Conservation (phyloP, 2,113 vertebrate genomes). For the Neoarius graeffei region DNA sequence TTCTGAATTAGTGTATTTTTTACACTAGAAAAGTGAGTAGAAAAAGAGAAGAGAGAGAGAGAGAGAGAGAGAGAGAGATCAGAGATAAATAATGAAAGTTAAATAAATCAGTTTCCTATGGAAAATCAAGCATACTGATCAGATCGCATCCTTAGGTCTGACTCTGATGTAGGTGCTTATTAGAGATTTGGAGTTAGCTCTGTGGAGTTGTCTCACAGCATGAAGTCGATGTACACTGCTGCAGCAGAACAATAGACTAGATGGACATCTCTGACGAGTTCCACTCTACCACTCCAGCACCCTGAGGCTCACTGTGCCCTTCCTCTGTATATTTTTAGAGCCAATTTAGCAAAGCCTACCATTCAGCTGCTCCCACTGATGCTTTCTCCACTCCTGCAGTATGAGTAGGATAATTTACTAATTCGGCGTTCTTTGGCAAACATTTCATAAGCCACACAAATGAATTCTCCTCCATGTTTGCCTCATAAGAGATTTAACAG, state of each 20-base stretch:
- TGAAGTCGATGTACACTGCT: not conserved
- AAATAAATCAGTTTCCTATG: not conserved
- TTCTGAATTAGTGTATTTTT: not conserved
- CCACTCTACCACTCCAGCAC: not conserved
- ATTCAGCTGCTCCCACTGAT: not conserved
- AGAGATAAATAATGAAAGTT: not conserved
- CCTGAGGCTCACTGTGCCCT: not conserved
- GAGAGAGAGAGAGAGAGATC: not conserved
- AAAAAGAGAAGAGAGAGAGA: not conserved
- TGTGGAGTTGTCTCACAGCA: not conserved
- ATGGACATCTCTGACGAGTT: not conserved
- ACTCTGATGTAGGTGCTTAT: not conserved
- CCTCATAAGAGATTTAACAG: slow-evolving; percentile 57
- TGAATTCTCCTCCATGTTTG: slow-evolving; percentile 42
- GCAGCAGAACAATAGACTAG: not conserved
- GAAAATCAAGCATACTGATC: not conserved
- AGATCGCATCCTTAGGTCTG: not conserved
- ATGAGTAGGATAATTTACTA: not conserved
- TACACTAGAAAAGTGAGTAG: not conserved
- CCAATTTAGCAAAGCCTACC: slow-evolving; percentile 2
- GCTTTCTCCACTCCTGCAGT: not conserved
- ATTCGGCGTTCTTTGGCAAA: slow-evolving; percentile 3
- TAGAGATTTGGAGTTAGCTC: not conserved
- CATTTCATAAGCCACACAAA: slow-evolving; percentile 47
- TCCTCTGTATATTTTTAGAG: not conserved